Base-by-base conservation (phyloP, 1,140 invertebrate species). In the Nephotettix cincticeps region DNA sequence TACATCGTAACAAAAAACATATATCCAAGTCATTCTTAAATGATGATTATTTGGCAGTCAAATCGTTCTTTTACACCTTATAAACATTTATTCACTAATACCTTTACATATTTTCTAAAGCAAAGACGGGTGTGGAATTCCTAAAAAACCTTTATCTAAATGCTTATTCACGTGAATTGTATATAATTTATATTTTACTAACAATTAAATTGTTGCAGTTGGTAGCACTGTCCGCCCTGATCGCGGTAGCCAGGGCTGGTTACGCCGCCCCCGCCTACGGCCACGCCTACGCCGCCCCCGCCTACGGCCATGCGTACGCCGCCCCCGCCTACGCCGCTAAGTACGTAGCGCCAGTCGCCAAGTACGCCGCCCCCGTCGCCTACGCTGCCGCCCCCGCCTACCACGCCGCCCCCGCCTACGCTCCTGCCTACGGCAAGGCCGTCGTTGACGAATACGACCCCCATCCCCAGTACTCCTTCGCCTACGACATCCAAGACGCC, bases 371-470 rank as follows among this genome's bases (percentile, higher is more conserved):
- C 21, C 40, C 67, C 28, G 36, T 47, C 23, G 67, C 40, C 45
- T 54, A 69, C 28, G 73, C 73, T 28, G 70, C 71, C 23, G 66
- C 74, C 54, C 47, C 61, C 23, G 45, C 72, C 19, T 61, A 58
- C 43, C 73, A 43, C 68, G 28, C 56, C 65, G 58, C 51, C 63
- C 27, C 32, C 27, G 25, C 67, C 27, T 32, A 45, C 68, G 29
- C 66, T 17, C 54, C 19, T 65, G 17, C 30, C 13, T 17, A 27
- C 27, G 17, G 32, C 45, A 56, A 32, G 51, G 67, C 32, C 28
- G 72, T 43, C 43, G 67, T 63, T 47, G 88, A 90, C 78, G 85
- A 88, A 25, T 84, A 86, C 73, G 88, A 90, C 80, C 66, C 68
- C 45, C 70, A 78, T 71, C 79, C 79, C 43, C 78, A 81, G n/a